These are phyloP conservation scores for Callyntrura sp. DNA, from an alignment of 2,888 invertebrate genomes.

Conservation along the genomic window DNA sequence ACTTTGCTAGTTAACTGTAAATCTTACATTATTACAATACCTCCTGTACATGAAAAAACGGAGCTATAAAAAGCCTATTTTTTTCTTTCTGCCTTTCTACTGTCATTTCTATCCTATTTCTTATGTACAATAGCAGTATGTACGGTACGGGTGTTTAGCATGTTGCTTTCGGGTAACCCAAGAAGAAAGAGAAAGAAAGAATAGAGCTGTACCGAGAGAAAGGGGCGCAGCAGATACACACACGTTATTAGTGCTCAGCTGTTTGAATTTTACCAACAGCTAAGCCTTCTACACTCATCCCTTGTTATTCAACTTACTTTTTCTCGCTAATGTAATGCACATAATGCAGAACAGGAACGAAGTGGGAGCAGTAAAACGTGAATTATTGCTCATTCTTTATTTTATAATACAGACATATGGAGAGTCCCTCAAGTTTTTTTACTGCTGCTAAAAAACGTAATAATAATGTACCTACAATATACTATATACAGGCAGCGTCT, in stretches of 20 bases:
- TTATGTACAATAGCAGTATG: neutral
- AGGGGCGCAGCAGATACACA: neutral
- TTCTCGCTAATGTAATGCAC: slow-evolving; percentile 73
- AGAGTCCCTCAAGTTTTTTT: slow-evolving; percentile 49
- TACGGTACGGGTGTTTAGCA: neutral
- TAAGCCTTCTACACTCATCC: neutral
- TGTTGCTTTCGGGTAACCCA: neutral
- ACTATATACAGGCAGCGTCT: neutral
- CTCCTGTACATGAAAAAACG: neutral
- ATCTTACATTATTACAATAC: slow-evolving; percentile 40
- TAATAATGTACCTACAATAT: neutral
- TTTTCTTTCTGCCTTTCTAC: slow-evolving; percentile 9
- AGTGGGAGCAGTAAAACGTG: slow-evolving; percentile 79
- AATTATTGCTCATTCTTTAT: slow-evolving; percentile 76
- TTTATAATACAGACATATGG: slow-evolving; percentile 76
- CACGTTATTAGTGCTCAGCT: slow-evolving; percentile 71
- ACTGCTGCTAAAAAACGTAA: slow-evolving; percentile 4
- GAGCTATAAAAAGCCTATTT: slow-evolving; percentile 23
- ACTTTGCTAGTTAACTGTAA: slow-evolving; percentile 46
- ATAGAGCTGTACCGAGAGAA: neutral
- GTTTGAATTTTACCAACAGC: slow-evolving; percentile 58
- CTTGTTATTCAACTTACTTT: slow-evolving; percentile 28
- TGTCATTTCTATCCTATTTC: no score
- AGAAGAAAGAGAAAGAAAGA: neutral
- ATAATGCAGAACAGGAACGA: slow-evolving; percentile 77